Conservation (phyloP, 2,888 invertebrate genomes). For the Scaptomyza cyrtandrae region DNA sequence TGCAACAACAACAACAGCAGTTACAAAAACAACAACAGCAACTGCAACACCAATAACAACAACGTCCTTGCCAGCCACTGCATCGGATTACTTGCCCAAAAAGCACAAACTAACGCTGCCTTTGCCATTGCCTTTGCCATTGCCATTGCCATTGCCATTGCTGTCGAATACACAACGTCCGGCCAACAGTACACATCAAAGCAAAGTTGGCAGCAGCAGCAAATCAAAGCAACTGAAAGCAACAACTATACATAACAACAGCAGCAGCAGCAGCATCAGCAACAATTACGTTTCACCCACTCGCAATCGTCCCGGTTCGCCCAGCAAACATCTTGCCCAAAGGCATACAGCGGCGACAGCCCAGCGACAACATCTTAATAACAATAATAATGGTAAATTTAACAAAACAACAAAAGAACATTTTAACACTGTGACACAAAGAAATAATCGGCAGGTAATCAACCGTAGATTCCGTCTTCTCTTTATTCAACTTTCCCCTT, state of each 20-base stretch:
- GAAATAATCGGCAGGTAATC: too few species aligned
- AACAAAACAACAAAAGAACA: too few species aligned
- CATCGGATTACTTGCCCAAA: slow-evolving; percentile 58
- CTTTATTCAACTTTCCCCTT: too few species aligned
- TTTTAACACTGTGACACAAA: too few species aligned
- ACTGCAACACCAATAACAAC: not conserved
- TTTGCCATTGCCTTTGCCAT: slow-evolving; percentile 26
- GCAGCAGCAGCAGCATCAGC: slow-evolving; percentile 14
- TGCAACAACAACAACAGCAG: slow-evolving; percentile 4
- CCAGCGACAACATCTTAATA: slow-evolving; percentile 47
- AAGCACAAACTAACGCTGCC: slow-evolving; percentile 67
- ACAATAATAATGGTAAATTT: slow-evolving; percentile 15
- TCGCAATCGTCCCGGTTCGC: slow-evolving; percentile 49
- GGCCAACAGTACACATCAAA: too few species aligned
- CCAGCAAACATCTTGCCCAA: slow-evolving; percentile 66
- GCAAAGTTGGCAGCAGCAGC: slow-evolving; percentile 2
- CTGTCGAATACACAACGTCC: slow-evolving; percentile 5
- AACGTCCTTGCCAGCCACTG: not conserved
- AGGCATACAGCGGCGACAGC: slow-evolving; percentile 70
- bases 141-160: slow-evolving; percentile 44
- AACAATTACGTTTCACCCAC: slow-evolving; percentile 51
- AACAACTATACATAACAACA: not conserved
- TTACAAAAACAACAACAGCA: slow-evolving; percentile 4
- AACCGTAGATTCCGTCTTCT: too few species aligned
- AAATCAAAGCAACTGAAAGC: slow-evolving; percentile 37